Evolutionary conservation across 2,888 invertebrate genomes (phyloP).

Genomic region (Coenonympha glycerion): DNA sequence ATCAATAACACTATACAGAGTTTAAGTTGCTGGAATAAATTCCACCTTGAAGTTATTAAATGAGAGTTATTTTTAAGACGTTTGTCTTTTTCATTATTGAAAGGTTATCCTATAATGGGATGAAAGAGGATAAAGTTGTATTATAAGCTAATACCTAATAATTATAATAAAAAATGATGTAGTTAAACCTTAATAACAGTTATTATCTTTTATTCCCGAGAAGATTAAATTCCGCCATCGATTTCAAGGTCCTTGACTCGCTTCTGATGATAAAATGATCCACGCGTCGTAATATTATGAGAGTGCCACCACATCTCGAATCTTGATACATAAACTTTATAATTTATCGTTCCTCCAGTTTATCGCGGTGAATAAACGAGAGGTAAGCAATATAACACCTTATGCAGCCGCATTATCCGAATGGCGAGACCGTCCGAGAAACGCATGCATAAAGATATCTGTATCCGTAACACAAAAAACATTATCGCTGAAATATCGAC

Average conservation of each 20-base stretch:
- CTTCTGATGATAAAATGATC: slow-evolving; percentile 19
- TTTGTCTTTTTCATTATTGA: no score
- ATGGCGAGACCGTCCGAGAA: slow-evolving; percentile 56
- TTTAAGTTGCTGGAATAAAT: no score
- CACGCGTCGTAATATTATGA: slow-evolving; percentile 14
- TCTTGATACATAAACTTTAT: slow-evolving; percentile 32
- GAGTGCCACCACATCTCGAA: slow-evolving; percentile 23
- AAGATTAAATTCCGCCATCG: background rate
- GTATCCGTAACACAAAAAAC: slow-evolving; percentile 58
- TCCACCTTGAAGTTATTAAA: no score
- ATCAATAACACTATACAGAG: no score
- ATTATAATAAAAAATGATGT: no score
- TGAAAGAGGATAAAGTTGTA: background rate
- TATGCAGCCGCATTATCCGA: slow-evolving; percentile 36
- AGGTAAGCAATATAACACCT: slow-evolving; percentile 30
- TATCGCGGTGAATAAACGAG: slow-evolving; percentile 34
- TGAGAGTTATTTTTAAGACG: no score
- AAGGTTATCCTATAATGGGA: no score
- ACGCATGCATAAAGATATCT: slow-evolving; percentile 61
- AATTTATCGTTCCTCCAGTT: slow-evolving; percentile 35
- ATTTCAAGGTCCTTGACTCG: slow-evolving; percentile 10
- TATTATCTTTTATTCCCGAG: background rate
- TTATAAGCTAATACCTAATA: background rate
- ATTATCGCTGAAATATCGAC: slow-evolving; percentile 72
- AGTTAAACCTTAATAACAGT: background rate